A percentile compares a stretch with the other conserved stretches of the same genome.
phyloP scores from a whole-genome alignment of 1,140 invertebrate genomes.

The Epicauta chinensis region DNA sequence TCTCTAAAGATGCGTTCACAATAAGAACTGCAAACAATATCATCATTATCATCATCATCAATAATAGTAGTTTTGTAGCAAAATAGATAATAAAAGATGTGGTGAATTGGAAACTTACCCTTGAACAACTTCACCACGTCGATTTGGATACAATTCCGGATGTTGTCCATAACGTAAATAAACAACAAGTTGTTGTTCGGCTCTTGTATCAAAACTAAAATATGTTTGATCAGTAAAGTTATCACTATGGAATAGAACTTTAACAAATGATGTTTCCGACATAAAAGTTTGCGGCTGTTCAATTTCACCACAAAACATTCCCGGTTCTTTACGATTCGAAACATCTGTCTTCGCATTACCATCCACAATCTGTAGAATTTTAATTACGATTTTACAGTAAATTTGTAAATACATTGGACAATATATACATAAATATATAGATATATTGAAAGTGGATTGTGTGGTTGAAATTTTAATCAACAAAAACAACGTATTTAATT shows the following conservation, averaged over 20 bases:
- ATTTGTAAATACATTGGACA: too few species aligned
- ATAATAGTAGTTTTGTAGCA: too few species aligned
- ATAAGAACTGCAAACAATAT: slow-evolving; percentile 73
- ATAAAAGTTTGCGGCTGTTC: slow-evolving; percentile 91
- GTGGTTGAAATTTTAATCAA: too few species aligned
- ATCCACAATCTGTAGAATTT: slow-evolving; percentile 67
- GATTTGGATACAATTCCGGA: slow-evolving; percentile 84
- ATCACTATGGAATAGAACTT: slow-evolving; percentile 82
- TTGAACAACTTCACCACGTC: slow-evolving; percentile 74
- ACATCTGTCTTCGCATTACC: slow-evolving; percentile 81
- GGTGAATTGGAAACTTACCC: slow-evolving; percentile 50
- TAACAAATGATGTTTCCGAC: slow-evolving; percentile 87
- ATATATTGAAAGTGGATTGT: too few species aligned
- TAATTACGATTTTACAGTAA: too few species aligned
- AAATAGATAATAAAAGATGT: background rate
- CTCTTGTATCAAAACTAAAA: slow-evolving; percentile 69
- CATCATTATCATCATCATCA: too few species aligned
- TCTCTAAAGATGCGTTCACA: slow-evolving; percentile 80
- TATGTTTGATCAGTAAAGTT: slow-evolving; percentile 88
- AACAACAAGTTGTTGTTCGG: slow-evolving; percentile 84
- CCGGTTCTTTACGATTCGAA: slow-evolving; percentile 76
- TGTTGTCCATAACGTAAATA: slow-evolving; percentile 85
- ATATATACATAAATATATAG: too few species aligned
- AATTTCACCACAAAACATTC: slow-evolving; percentile 86
- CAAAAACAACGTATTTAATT: too few species aligned